Evolutionary conservation across 2,888 invertebrate genomes (phyloP), one percentile per base, ranked within the genome.

Genomic region (Nasonovia ribisnigri): DNA sequence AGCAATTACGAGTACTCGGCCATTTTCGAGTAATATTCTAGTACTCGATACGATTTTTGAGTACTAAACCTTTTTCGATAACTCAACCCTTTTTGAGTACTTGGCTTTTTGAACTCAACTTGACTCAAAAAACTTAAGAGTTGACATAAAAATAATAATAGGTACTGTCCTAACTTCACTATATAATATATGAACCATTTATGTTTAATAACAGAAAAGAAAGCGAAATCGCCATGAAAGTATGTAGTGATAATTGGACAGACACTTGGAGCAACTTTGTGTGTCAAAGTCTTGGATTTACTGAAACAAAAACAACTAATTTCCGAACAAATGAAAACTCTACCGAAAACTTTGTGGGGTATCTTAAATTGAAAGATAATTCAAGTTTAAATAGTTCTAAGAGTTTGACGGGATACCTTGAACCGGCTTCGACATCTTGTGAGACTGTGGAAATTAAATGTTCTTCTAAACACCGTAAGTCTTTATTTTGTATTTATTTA

Each of bases 391-490:
- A 93, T n/a, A 94, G 95, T 95, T 95, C 95, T 42, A 95, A 95
- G 57, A 95, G 95, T 51, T 95, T 96, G 86, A 95, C 96, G 77
- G 95, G 95, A n/a, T 96, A 96, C 95, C 95, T 97, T 67, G 96
- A 96, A 95, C 95, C 95, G 88, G 95, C 95, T 84, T 95, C 96
- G 29, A 95, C 92, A 1, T 16, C 95, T 54, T 96, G 96, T 95
- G 96, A 96, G 88, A 96, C 96, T 60, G 96, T 97, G 1, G 96
- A 96, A 90, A 95, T 97, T 36, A 96, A 93, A 87, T 93, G 96
- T n/a, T 97, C 97, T 95, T 96, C 96, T 95, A 96, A 97, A 95
- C 97, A 96, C 95, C 95, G 96, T 96, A 95, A 96, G 96, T 94
- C 36, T 46, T n/a, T 43, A 90, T 84, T 84, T 26, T 42, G 43